Base-by-base conservation (phyloP, 2,797 vertebrate species). In the Anisognathus igniventris region DNA sequence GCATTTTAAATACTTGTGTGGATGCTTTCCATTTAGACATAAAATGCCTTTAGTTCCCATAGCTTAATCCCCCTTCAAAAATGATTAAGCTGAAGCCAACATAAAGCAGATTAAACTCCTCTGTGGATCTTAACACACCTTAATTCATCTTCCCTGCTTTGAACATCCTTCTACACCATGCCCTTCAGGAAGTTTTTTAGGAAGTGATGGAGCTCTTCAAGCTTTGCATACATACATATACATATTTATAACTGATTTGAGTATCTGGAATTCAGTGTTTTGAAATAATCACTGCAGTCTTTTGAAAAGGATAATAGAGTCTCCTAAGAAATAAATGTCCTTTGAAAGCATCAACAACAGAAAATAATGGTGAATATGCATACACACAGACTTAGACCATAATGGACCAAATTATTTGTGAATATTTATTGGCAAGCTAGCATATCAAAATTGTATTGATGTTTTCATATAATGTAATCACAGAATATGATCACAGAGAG, bases 61-160 rank as follows among this genome's bases (percentile, higher is more conserved):
- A 86, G 54, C 27, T 92, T 91, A 93, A 96, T 95, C 62, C 20
- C 3, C 13, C 62, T 85, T 80, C n/a, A 80, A 74, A 88, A 33
- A 45, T 12, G 57, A 89, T 96, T 92, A 95, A 86, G 4, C 33
- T 86, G 25, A 89, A 94, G 61, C 17, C 39, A 94, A 42, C 45
- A 45, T 75, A 91, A 96, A 93, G 79, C 54, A 91, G 85, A 91
- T 92, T 95, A 90, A 93, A 66, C 12, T 83, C 39, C 50, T 68
- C 8, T 86, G 87, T 95, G 79, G 57, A 88, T 47, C 23, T 57
- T 78, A 83, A 88, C 31, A 19, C 3, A 1, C 28, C 12, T 88
- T 80, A 92, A 84, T 6, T 82, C 86, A 39, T 61, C 54, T 88
- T 92, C 15, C 70, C 48, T 95, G 94, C 39, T 37, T 62, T 82